Evolutionary conservation across 2,797 vertebrate genomes (phyloP), one percentile per base, ranked within the genome.

Genomic region (Hypotaenidia philippensis): DNA sequence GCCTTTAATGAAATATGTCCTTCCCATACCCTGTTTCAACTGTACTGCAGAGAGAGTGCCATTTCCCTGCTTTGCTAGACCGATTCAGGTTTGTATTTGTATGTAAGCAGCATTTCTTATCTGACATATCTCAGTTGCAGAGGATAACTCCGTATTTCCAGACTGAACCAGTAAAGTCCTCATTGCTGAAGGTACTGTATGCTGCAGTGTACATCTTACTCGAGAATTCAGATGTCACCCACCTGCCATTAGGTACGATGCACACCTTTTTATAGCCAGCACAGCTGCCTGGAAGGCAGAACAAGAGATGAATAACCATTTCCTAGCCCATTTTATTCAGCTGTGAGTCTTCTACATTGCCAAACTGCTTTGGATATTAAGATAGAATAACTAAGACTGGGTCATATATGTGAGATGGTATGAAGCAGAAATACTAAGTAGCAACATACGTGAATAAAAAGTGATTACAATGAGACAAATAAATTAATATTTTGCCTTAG

Each of bases 401-500:
- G 66, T 89, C 80, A n/a, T 34, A 56, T 27, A 72, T 40, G 87
- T 55, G 65, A 80, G 68, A 83, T 3, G 25, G 15, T 61, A 89
- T 79, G 75, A 68, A 87, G 38, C 11, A 10, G 60, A 52, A 89
- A 81, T 76, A 70, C 71, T 93, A 83, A 93, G 60, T 72, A 60
- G 64, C 41, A 95, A 49, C 41, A 93, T 61, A 93, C 11, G 1
- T 94, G 78, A 96, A 94, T 95, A 90, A 96, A 94, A 95, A 94
- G 83, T 92, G 89, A 94, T 95, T 95, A 95, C 64, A 93, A 66
- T 81, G 47, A 91, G 52, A 69, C 64, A 92, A 97, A 85, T 76
- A 89, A 94, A 96, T 93, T 87, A 93, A 80, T 96, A 95, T 91
- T 95, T 90, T 95, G 68, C 49, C 44, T 92, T 82, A 44, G 64